A percentile compares a stretch with the other conserved stretches of the same genome.
phyloP scores from a whole-genome alignment of 2,888 invertebrate species.

The Ochropacha duplaris region DNA sequence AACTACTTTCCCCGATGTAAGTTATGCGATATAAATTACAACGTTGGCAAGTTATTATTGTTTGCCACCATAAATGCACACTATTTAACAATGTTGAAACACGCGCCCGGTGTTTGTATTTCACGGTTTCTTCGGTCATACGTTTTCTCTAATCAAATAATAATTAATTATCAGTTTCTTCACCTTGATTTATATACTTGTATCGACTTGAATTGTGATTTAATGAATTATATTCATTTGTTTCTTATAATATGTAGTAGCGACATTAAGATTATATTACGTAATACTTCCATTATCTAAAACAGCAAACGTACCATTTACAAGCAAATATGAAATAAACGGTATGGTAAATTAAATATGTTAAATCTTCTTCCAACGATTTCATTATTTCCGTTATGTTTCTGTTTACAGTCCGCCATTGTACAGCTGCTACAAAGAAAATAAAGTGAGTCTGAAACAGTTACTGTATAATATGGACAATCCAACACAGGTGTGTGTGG shows the following conservation, averaged over 20 bases:
- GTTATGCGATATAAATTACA: constrained; percentile 62
- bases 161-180: too few relatives aligned
- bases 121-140: background rate
- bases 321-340: background rate
- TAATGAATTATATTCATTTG: too few relatives aligned
- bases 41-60: constrained; percentile 39
- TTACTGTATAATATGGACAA: constrained; percentile 49
- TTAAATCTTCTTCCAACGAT: background rate
- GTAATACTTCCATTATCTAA: too few relatives aligned
- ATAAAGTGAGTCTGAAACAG: constrained; percentile 66
- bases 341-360: background rate
- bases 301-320: too few relatives aligned
- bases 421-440: constrained; percentile 34
- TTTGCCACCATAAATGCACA: constrained; percentile 17
- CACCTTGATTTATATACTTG: too few relatives aligned
- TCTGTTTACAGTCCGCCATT: constrained; percentile 7
- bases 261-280: too few relatives aligned
- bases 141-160: too few relatives aligned
- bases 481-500: constrained; percentile 55
- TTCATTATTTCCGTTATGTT: background rate
- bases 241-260: too few relatives aligned
- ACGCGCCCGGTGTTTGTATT: constrained; percentile 22
- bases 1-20: constrained; percentile 70
- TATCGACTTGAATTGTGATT: too few relatives aligned
- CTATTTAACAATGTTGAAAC: constrained; percentile 25